Base-by-base conservation (phyloP, 2,888 invertebrate genomes). In the Drosophila melanosoma region DNA sequence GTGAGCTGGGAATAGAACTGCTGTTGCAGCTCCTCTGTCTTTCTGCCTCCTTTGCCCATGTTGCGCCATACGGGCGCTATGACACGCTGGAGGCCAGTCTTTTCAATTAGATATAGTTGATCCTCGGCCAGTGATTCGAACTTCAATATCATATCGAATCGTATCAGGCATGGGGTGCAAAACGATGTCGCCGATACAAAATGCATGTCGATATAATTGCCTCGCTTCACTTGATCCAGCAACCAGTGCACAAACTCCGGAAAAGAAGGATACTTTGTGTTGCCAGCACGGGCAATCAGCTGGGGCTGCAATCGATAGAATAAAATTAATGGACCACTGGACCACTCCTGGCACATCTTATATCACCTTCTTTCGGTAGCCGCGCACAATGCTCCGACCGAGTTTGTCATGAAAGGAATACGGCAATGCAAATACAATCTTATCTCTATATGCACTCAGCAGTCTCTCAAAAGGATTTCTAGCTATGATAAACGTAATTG, bases 51-150 rank as follows among this genome's bases (percentile, higher is more conserved):
- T 87, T 96, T 96, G 38, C 96, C 96, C 75, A 96, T 95, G 93
- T 97, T 97, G 79, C 95, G 95, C 97, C 97, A 97, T 89, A 97
- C 96, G 0, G 97, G 97, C 90, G 96, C 96, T 69, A 97, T 96
- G 66, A 96, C 94, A 81, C 96, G 95, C 83, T 96, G 95, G 56
- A 97, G 94, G 36, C 95, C 95, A 53, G 96, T 96, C 93, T 95
- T 95, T 92, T 96, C 96, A 87, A 97, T 97, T 83, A 97, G 94
- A 94, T 95, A 97, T 91, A 95, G 95, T 93, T 97, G 97, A 93
- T 97, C 97, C 91, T 96, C 96, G 86, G 96, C 96, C 58, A 97
- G 94, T 17, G 97, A 97, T 93, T 97, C 97, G 85, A 97, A 97
- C 93, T 97, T 97, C 67, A 96, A 95, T 82, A 97, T 96, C 60